These are phyloP conservation scores for Eumerus sabulonum DNA, from an alignment of 2,888 invertebrate genomes.

Conservation along the genomic window DNA sequence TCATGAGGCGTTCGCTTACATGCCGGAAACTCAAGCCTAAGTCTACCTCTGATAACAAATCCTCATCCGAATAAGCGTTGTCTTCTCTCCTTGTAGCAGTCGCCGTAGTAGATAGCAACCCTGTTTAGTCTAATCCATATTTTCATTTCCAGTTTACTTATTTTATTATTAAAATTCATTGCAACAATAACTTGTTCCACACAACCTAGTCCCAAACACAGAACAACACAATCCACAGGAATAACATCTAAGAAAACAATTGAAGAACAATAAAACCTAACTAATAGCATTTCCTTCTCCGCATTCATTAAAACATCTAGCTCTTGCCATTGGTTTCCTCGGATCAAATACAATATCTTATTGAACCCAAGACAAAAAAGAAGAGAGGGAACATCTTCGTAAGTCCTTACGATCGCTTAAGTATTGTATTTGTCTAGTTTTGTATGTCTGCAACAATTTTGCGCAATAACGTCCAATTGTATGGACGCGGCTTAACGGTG, in stretches of 20 bases:
- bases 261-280: neutral
- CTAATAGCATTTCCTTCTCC: conserved; percentile 5
- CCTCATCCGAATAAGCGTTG: too few relatives aligned
- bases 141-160: too few relatives aligned
- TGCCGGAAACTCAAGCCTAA: too few relatives aligned
- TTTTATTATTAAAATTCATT: too few relatives aligned
- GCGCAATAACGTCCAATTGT: conserved; percentile 5
- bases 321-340: conserved; percentile 75
- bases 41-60: too few relatives aligned
- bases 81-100: too few relatives aligned
- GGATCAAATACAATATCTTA: conserved; percentile 71
- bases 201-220: too few relatives aligned
- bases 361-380: conserved; percentile 15
- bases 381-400: conserved; percentile 32
- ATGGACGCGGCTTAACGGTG: conserved; percentile 4
- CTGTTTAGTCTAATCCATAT: too few relatives aligned
- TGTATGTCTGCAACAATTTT: neutral
- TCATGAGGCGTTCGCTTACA: too few relatives aligned
- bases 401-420: conserved; percentile 42
- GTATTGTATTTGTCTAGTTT: conserved; percentile 20
- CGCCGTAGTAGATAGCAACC: too few relatives aligned
- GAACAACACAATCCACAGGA: too few relatives aligned
- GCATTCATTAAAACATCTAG: conserved; percentile 70
- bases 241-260: neutral
- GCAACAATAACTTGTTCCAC: too few relatives aligned